These are phyloP conservation scores for Isaurus tuberculatus DNA, from an alignment of 92 coral and sea anemone species.

Conservation along the genomic window DNA sequence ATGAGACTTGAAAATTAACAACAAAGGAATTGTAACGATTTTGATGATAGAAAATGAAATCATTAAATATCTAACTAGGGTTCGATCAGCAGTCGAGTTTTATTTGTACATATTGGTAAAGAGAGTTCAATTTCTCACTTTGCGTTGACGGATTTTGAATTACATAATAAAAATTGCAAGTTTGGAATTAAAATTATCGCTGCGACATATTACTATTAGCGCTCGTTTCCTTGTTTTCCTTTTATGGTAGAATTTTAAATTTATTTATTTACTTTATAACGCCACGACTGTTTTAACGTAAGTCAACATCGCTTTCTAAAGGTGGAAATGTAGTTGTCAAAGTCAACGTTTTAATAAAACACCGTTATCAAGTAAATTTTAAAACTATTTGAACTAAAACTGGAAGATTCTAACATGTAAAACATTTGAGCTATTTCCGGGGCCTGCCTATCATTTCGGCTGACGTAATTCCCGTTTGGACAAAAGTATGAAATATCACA, in stretches of 20 bases:
- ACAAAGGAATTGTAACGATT: too few species aligned
- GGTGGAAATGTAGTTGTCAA: not conserved
- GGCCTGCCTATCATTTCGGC: not conserved
- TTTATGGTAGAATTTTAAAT: not conserved
- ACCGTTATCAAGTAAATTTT: not conserved
- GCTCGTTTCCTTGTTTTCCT: not conserved
- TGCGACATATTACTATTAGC: not conserved
- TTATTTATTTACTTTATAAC: not conserved
- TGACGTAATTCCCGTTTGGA: not conserved
- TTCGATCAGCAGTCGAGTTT: too few species aligned
- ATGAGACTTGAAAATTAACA: too few species aligned
- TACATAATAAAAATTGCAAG: not conserved
- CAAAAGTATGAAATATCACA: not conserved
- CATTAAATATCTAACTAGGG: too few species aligned
- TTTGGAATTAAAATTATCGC: not conserved
- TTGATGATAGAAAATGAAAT: too few species aligned
- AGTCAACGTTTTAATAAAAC: not conserved
- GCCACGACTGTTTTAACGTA: not conserved
- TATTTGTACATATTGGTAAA: too few species aligned
- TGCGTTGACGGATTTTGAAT: not conserved
- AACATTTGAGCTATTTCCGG: conserved; percentile 5
- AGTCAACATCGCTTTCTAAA: not conserved
- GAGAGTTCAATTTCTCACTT: too few species aligned
- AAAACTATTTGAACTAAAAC: not conserved
- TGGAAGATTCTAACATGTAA: not conserved